Evolutionary conservation across 1,140 invertebrate genomes (phyloP), one percentile per base, ranked within the genome.

Genomic region (Ceratina australensis): DNA sequence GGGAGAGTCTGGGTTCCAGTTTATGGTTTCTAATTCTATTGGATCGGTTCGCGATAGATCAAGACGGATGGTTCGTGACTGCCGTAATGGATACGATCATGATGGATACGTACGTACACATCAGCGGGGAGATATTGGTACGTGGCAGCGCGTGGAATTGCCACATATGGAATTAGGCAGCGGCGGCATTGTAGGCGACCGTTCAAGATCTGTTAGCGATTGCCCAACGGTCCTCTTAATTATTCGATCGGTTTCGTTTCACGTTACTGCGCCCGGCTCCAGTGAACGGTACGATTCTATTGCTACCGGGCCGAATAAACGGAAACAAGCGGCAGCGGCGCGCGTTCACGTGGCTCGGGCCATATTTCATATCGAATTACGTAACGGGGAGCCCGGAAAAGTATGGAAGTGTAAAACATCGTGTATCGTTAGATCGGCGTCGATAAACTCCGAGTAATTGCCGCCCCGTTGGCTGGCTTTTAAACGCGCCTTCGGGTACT

Each of bases 11-110:
- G 22, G 61, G 56, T 72, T 78, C 69, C 65, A 77, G 49, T 80
- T 65, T 56, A 72, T 57, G 57, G 68, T 84, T 84, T 84, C 65
- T 84, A 84, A 84, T 84, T 84, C 82, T 26, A 61, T 83, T 42
- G 66, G 78, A 78, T 78, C 50, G 72, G 59, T 49, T 67, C 20
- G 59, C 83, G 73, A 33, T 74, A 81, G 78, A 84, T 78, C 78
- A 74, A 82, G 83, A 78, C 78, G 81, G 82, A 83, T 83, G 63
- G 72, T 61, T 83, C 72, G 81, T 79, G 81, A 83, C 78, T 57
- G 69, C 33, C 81, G 59, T 61, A 84, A 80, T 72, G 67, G 78
- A 80, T 83, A 80, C 68, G 16, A 83, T 83, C 72, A 71, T 80
- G 78, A 84, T 81, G 73, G 73, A 84, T 83, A 83, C 69, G 68